Percentiles rank a stretch among this genome's conserved stretches.
Conservation (phyloP, 2,113 vertebrate species). For the Sorex fumeus region DNA sequence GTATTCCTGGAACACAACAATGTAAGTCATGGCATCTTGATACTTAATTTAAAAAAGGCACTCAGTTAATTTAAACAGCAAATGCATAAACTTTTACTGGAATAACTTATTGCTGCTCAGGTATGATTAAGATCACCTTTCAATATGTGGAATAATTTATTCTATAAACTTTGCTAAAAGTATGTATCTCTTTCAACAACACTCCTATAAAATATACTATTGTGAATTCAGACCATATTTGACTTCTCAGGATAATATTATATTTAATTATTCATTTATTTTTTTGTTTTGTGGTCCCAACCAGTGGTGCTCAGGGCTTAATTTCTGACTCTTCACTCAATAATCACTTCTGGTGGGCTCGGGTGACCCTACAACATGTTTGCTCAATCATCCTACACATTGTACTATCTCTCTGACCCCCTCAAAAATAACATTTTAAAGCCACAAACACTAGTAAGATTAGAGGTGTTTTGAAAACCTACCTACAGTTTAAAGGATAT, state of each 20-base stretch:
- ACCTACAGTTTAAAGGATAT: slow-evolving; percentile 61
- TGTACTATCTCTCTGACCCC: too few species aligned
- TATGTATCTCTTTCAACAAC: background rate
- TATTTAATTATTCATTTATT: too few species aligned
- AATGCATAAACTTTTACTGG: background rate
- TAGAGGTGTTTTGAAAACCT: slow-evolving; percentile 11
- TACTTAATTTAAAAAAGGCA: background rate
- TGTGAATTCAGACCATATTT: background rate
- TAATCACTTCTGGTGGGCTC: too few species aligned
- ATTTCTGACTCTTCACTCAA: too few species aligned
- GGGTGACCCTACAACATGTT: too few species aligned
- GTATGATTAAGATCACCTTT: background rate
- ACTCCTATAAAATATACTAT: background rate
- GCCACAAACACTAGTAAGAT: slow-evolving; percentile 35
- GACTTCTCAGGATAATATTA: background rate
- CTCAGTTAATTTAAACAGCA: background rate
- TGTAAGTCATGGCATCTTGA: too few species aligned
- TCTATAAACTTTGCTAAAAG: background rate
- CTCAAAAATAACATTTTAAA: background rate
- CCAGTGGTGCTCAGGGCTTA: too few species aligned
- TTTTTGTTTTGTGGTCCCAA: too few species aligned
- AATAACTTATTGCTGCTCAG: background rate
- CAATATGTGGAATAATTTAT: background rate
- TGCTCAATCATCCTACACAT: too few species aligned
- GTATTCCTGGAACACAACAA: too few species aligned